Evolutionary conservation across 2,888 invertebrate species (phyloP).

Genomic region (Molorchus minor): DNA sequence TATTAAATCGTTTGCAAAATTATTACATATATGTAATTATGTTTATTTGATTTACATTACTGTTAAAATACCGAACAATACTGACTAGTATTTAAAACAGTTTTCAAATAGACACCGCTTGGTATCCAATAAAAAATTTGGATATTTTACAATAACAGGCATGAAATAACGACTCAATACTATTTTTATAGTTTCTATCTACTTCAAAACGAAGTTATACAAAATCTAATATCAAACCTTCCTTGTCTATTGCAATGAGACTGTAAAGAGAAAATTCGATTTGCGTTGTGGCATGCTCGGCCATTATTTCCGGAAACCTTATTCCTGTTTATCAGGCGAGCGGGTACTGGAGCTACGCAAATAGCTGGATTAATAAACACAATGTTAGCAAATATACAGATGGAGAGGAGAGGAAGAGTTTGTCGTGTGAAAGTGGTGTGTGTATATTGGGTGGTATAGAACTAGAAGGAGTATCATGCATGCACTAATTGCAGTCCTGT

Average conservation of each 20-base stretch:
- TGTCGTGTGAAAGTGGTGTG: not conserved
- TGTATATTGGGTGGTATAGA: not conserved
- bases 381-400: not conserved
- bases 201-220: too few species aligned
- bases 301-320: conserved; percentile 11
- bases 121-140: too few species aligned
- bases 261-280: not conserved
- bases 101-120: too few species aligned
- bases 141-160: too few species aligned
- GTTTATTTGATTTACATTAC: too few species aligned
- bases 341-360: not conserved
- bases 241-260: not conserved
- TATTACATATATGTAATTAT: too few species aligned
- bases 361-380: not conserved
- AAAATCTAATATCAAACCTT: not conserved
- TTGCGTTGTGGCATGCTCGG: not conserved
- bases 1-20: too few species aligned
- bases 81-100: too few species aligned
- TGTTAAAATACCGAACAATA: too few species aligned
- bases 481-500: not conserved
- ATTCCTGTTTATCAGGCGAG: too few species aligned
- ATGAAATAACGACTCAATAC: too few species aligned
- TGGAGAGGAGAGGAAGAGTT: not conserved
- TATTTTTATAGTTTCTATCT: too few species aligned
- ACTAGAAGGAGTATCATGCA: not conserved